Percentiles rank a stretch among this genome's conserved stretches.
Evolutionary conservation across 1,140 invertebrate species (phyloP).

Genomic region (Drosophila neocordata): DNA sequence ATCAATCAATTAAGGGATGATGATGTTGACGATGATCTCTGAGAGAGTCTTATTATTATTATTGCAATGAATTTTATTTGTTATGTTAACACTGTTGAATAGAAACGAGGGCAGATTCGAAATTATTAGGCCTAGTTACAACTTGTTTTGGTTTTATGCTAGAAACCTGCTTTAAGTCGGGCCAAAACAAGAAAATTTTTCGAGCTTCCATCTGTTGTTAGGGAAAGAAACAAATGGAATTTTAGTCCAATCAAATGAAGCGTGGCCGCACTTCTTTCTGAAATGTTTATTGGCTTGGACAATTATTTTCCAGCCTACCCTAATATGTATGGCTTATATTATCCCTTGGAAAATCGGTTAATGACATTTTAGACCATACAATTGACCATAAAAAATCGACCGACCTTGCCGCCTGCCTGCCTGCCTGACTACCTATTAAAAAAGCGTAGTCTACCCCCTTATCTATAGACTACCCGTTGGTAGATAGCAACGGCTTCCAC

Average conservation of each 20-base stretch:
- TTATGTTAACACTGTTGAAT: not conserved
- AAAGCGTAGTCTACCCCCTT: conserved; percentile 2
- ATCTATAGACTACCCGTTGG: not conserved
- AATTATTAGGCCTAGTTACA: not conserved
- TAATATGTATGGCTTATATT: not conserved
- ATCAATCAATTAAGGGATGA: conserved; percentile 2
- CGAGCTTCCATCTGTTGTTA: too few relatives aligned
- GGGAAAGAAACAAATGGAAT: too few relatives aligned
- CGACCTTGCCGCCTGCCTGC: not conserved
- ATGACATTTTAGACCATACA: not conserved
- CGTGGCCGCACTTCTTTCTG: too few relatives aligned
- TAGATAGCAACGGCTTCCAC: conserved; percentile 8
- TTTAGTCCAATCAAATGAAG: too few relatives aligned
- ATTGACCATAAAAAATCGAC: not conserved
- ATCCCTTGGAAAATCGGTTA: not conserved
- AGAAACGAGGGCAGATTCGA: not conserved
- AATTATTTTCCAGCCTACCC: not conserved
- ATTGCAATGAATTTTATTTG: not conserved
- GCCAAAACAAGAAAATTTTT: too few relatives aligned
- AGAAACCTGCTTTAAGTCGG: too few relatives aligned
- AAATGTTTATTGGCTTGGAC: not conserved
- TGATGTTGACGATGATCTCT: not conserved
- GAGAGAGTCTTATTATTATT: not conserved
- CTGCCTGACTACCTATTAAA: not conserved
- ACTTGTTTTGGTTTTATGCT: too few relatives aligned